These are phyloP conservation scores for Halocynthia aurantium DNA, from an alignment of 23 tunicate genomes.

Conservation along the genomic window DNA sequence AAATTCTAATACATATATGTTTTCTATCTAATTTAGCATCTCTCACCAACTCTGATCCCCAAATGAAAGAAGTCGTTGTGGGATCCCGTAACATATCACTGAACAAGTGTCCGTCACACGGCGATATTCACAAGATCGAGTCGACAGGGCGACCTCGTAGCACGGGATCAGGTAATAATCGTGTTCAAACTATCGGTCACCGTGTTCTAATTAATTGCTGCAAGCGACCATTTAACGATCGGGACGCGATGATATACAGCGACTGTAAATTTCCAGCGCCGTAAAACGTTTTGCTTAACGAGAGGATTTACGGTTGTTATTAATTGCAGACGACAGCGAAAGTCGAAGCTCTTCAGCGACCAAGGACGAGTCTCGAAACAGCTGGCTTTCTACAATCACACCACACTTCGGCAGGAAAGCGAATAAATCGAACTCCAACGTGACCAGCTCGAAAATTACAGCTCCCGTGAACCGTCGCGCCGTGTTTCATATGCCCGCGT, in stretches of 20 bases:
- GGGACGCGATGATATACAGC: slow-evolving; percentile 9
- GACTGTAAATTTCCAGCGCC: neutral
- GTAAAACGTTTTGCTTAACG: no score
- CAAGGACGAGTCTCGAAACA: slow-evolving; percentile 17
- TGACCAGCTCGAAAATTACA: neutral
- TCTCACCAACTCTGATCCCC: no score
- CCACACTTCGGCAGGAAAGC: slow-evolving; percentile 14
- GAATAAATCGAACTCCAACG: slow-evolving; percentile 1
- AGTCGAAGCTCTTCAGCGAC: neutral
- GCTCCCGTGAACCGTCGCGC: neutral
- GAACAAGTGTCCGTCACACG: no score
- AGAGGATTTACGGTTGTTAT: no score
- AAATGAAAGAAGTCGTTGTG: no score
- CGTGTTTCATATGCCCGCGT: slow-evolving; percentile 43
- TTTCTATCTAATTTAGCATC: no score
- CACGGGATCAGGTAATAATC: no score
- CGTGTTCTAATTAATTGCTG: neutral
- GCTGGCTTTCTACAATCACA: slow-evolving; percentile 23
- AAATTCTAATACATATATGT: no score
- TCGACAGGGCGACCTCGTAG: no score
- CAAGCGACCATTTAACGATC: neutral
- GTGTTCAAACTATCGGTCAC: neutral
- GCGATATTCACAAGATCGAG: no score
- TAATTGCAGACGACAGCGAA: slow-evolving; percentile 4
- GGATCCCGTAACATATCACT: no score